A percentile compares a stretch with the other conserved stretches of the same genome.
phyloP scores from a whole-genome alignment of 2,797 vertebrate genomes.

The Naso thynnoides region DNA sequence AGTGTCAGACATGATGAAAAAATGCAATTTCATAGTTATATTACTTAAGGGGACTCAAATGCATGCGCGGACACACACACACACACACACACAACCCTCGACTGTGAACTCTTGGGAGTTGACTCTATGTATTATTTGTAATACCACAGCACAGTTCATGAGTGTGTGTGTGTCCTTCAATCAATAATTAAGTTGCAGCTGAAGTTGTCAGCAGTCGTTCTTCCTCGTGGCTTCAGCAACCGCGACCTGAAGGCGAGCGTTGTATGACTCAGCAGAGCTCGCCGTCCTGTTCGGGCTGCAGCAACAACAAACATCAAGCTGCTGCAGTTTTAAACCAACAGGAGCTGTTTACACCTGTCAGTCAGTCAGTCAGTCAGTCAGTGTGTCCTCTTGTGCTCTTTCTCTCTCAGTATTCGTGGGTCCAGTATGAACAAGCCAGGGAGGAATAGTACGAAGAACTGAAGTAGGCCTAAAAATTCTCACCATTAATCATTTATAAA shows the following conservation, averaged over 20 bases:
- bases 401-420: not conserved
- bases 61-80: not conserved
- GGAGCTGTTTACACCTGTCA: not conserved
- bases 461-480: not conserved
- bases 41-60: not conserved
- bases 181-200: conserved; percentile 72
- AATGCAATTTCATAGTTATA: not conserved
- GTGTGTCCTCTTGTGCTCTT: not conserved
- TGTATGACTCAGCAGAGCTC: conserved; percentile 54
- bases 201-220: conserved; percentile 65
- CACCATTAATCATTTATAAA: not conserved
- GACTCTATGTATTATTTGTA: conserved; percentile 38
- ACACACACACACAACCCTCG: not conserved
- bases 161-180: conserved; percentile 7
- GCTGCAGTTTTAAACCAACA: conserved; percentile 11
- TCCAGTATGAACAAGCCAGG: not conserved
- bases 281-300: conserved; percentile 17
- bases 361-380: not conserved
- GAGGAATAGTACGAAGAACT: too few relatives aligned
- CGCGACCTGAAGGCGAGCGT: conserved; percentile 11
- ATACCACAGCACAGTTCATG: conserved; percentile 1
- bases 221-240: conserved; percentile 26
- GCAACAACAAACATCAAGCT: conserved; percentile 14
- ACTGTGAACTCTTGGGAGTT: conserved; percentile 12
- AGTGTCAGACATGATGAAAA: not conserved